These are phyloP conservation scores for Drosophila burlai DNA, from an alignment of 1,140 invertebrate species.

Conservation along the genomic window DNA sequence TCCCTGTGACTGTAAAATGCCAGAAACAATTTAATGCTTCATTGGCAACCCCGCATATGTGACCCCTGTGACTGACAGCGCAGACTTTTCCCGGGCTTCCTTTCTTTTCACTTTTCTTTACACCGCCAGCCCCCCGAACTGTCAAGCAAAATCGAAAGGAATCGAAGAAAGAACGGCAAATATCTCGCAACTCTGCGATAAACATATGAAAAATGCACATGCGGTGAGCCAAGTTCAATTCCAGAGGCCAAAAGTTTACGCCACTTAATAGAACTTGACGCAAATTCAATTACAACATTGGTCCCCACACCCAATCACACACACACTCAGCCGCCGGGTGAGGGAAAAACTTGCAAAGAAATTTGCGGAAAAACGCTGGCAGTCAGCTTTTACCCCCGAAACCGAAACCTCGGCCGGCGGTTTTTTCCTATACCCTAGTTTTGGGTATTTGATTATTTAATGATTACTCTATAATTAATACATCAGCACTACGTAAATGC, in stretches of 20 bases:
- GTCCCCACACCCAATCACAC: constrained; percentile 3
- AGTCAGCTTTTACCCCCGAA: constrained; percentile 57
- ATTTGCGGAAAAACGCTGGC: constrained; percentile 76
- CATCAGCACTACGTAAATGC: too few relatives aligned
- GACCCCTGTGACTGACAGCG: constrained; percentile 39
- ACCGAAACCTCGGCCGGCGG: background rate
- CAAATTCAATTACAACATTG: constrained; percentile 81
- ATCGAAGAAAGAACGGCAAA: constrained; percentile 23
- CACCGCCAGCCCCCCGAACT: constrained; percentile 11
- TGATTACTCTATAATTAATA: background rate
- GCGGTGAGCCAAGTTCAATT: constrained; percentile 73
- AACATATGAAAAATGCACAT: constrained; percentile 84
- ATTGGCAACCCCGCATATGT: constrained; percentile 76
- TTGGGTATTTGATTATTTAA: background rate
- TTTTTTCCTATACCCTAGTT: constrained; percentile 16
- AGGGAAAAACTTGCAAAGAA: constrained; percentile 68
- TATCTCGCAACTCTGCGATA: constrained; percentile 75
- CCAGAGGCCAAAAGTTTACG: constrained; percentile 78
- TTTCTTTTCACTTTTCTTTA: constrained; percentile 24
- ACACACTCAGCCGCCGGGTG: constrained; percentile 7
- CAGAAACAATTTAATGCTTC: constrained; percentile 82
- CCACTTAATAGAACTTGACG: constrained; percentile 83
- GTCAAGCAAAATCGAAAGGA: constrained; percentile 30
- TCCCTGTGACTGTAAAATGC: constrained; percentile 65
- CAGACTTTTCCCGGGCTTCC: constrained; percentile 47